A percentile compares a stretch with the other conserved stretches of the same genome.
Conservation (phyloP, 1,140 invertebrate species). For the Zaprionus capensis region DNA sequence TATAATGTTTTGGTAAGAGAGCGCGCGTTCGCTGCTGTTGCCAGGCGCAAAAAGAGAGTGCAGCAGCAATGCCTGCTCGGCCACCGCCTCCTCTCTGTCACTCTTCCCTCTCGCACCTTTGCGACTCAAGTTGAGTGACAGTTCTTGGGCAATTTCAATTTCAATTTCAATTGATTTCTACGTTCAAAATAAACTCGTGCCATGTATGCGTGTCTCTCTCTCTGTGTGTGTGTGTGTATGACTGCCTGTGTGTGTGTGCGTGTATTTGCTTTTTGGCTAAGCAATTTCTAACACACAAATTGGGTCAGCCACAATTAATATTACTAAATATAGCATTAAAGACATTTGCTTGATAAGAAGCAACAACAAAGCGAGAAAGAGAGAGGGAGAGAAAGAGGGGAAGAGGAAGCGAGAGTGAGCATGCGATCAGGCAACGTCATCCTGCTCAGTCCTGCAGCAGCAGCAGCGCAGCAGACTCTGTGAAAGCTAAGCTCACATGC, state of each 20-base stretch:
- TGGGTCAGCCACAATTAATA: conserved; percentile 76
- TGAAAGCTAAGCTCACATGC: background rate
- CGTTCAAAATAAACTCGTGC: conserved; percentile 57
- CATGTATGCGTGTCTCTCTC: conserved; percentile 10
- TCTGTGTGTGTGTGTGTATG: conserved; percentile 20
- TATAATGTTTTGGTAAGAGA: conserved; percentile 25
- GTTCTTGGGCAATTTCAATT: conserved; percentile 68
- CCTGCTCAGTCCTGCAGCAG: background rate
- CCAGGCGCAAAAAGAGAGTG: conserved; percentile 45
- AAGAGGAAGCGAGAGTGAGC: background rate
- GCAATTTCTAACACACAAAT: conserved; percentile 64
- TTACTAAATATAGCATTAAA: conserved; percentile 70
- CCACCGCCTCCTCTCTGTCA: background rate
- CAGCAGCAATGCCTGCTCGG: conserved; percentile 21
- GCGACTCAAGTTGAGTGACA: conserved; percentile 42
- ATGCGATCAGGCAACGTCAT: background rate
- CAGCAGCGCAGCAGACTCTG: background rate
- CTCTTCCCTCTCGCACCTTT: conserved; percentile 11
- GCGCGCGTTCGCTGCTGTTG: conserved; percentile 31
- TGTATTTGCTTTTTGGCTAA: conserved; percentile 47
- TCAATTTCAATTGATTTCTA: conserved; percentile 75
- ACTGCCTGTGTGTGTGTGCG: conserved; percentile 13
- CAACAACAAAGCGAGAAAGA: background rate
- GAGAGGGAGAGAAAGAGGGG: background rate
- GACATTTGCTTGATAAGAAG: conserved; percentile 33